Conservation (phyloP, 1,140 invertebrate genomes). For the Panulirus ornatus region DNA sequence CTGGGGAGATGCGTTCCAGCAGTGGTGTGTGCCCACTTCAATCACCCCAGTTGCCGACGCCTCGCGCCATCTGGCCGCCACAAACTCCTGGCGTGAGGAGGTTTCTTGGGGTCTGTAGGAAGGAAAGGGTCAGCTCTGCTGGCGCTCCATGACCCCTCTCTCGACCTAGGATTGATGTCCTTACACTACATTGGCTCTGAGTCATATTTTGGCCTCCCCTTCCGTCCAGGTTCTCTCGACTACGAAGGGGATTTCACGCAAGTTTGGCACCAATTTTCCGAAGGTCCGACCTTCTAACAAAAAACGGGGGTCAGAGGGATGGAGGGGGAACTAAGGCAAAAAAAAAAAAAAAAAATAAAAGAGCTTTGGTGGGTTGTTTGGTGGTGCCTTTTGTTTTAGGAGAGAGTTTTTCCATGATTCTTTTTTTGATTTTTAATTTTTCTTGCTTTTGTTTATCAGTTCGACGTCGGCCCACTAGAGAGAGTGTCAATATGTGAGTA, state of each 20-base stretch:
- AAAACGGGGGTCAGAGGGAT: background rate
- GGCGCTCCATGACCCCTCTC: background rate
- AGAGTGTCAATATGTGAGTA: no score
- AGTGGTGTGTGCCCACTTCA: no score
- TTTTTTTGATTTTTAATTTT: no score
- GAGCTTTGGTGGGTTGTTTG: background rate
- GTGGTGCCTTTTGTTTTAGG: background rate
- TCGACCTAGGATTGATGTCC: slow-evolving; percentile 46
- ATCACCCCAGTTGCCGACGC: background rate
- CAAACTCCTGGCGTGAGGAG: background rate
- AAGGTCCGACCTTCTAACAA: slow-evolving; percentile 47
- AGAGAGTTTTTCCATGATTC: no score
- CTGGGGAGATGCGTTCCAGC: no score
- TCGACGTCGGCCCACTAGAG: no score
- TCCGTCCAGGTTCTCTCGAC: slow-evolving; percentile 35
- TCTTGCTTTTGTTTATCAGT: no score
- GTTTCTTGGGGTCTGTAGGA: background rate
- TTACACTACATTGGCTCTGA: slow-evolving; percentile 58
- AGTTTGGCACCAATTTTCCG: slow-evolving; percentile 66
- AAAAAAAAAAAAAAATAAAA: background rate
- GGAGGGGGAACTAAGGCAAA: background rate
- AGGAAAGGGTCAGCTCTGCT: background rate
- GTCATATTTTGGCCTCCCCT: slow-evolving; percentile 57
- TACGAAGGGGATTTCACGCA: slow-evolving; percentile 61
- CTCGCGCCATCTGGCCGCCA: background rate